These are phyloP conservation scores for Diadophis punctatus DNA, from an alignment of 2,113 vertebrate species.

Conservation along the genomic window DNA sequence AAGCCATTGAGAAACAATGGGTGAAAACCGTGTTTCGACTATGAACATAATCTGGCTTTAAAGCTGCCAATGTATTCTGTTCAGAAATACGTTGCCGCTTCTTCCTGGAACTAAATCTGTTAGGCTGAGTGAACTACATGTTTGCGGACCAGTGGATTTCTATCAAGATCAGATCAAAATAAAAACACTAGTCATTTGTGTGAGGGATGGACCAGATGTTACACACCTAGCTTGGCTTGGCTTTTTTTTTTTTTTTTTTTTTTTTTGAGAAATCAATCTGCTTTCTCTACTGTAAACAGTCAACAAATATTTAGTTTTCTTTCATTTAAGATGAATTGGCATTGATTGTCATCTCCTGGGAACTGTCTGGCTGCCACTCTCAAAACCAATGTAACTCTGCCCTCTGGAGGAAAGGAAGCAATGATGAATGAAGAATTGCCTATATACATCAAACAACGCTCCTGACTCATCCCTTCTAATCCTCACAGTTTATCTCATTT, in stretches of 20 bases:
- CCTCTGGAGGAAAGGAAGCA: constrained; percentile 36
- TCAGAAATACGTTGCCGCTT: neutral
- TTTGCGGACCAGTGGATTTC: constrained; percentile 7
- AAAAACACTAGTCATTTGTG: neutral
- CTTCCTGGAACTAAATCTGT: neutral
- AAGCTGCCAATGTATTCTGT: neutral
- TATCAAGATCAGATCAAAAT: neutral
- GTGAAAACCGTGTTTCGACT: neutral
- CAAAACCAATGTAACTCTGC: constrained; percentile 8
- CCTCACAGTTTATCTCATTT: constrained; percentile 33
- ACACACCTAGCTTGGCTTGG: neutral
- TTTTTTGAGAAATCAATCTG: constrained; percentile 20
- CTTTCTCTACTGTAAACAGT: constrained; percentile 1
- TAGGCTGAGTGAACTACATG: neutral
- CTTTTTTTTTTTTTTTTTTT: neutral
- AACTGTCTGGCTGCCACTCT: constrained; percentile 34
- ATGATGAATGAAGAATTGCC: constrained; percentile 39
- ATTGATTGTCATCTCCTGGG: constrained; percentile 36
- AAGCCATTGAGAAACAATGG: neutral
- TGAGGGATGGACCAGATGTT: neutral
- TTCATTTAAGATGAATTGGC: constrained; percentile 23
- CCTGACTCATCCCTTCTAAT: constrained; percentile 36
- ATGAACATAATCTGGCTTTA: neutral
- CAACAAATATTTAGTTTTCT: constrained; percentile 33
- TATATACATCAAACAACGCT: neutral